These are phyloP conservation scores for Cepaea hortensis DNA, from an alignment of 2,888 invertebrate genomes.

Conservation along the genomic window DNA sequence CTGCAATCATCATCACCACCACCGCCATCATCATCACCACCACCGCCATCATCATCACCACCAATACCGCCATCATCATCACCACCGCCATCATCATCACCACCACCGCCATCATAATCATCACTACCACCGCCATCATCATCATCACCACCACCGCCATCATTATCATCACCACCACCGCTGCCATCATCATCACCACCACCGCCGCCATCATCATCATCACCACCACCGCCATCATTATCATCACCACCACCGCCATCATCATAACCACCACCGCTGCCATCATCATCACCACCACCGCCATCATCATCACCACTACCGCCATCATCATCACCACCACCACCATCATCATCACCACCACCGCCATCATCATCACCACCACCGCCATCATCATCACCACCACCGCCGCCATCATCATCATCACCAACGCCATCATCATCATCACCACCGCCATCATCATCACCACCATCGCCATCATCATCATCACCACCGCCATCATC, in stretches of 20 bases:
- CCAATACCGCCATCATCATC: not conserved
- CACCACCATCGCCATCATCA: no score
- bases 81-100: not conserved
- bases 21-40: not conserved
- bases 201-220: not conserved
- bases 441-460: no score
- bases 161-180: not conserved
- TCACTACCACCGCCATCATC: no score
- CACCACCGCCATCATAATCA: not conserved
- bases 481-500: no score
- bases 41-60: not conserved
- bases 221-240: no score
- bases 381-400: no score
- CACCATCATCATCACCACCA: not conserved
- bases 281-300: not conserved
- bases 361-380: no score
- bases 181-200: not conserved
- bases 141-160: not conserved
- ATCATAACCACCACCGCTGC: no score
- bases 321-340: not conserved
- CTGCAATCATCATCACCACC: not conserved
- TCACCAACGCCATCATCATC: no score
- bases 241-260: no score
- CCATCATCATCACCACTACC: not conserved
- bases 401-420: no score